Evolutionary conservation across 2,113 vertebrate species (phyloP), one percentile per base, ranked within the genome.

Genomic region (Puma concolor): DNA sequence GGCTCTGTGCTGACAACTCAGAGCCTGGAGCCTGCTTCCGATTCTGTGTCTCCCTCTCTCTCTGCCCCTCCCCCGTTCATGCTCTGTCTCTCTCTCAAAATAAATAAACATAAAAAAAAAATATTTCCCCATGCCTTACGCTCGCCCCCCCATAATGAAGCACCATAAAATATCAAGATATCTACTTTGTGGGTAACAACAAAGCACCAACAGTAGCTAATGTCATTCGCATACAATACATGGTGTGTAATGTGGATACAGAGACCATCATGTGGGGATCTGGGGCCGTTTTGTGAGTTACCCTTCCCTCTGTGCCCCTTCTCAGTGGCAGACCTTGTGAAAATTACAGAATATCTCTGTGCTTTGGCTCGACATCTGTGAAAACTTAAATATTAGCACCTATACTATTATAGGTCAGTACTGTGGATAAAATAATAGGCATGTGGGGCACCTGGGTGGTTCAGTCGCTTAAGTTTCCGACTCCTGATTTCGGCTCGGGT

Each of bases 91-190:
- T 44, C 44, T 44, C 44, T 8, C 44, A 44, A 44, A 44, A 44
- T 44, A 44, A 44, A 44, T 44, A 44, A 44, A 44, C 44, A 44
- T 44, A 95, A 88, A 95, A 44, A 41, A 41, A 88, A 97, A 66
- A 41, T 66, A 29, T 74, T 33, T 80, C 19, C 52, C 38, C 31
- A 33, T 5, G 23, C 63, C 90, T 36, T 57, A 52, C 64, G 23
- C 7, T 41, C 27, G 71, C 5, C 19, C 15, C 15, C 81, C 50
- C 17, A 36, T 44, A 80, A 80, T 48, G 44, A 93, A 77, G 29
- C 15, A 31, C 25, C 64, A 57, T 38, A 72, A 89, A 60, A 81
- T 85, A 48, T 38, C 54, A 48, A 44, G 72, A 48, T 52, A 36
- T 36, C 57, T 76, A 66, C 33, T 69, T 48, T 54, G 31, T 64